phyloP scores from a whole-genome alignment of 2,797 vertebrate species.

The Malacoraja senta region DNA sequence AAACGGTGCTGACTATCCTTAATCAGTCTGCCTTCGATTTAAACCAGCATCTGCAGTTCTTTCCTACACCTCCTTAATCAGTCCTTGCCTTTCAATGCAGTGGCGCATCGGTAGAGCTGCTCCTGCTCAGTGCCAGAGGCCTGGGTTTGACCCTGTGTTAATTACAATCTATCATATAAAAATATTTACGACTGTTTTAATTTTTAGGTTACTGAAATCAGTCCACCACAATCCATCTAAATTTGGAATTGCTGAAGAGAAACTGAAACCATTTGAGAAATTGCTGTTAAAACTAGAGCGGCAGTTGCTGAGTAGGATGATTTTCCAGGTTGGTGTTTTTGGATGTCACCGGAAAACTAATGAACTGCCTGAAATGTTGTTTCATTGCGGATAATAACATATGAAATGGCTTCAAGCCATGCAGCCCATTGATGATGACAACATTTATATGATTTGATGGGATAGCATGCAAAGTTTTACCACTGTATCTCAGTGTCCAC shows the following conservation, averaged over 20 bases:
- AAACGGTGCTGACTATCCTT: no score
- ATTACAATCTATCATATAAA: background rate
- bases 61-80: no score
- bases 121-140: no score
- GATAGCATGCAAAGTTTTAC: no score
- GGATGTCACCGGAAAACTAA: background rate
- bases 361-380: background rate
- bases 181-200: background rate
- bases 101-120: no score
- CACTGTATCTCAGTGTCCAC: no score
- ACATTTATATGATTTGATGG: no score
- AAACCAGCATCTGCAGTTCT: no score
- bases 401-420: no score
- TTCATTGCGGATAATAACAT: background rate
- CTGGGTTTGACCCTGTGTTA: background rate
- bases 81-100: no score
- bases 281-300: slow-evolving; percentile 86
- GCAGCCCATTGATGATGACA: no score
- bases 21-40: no score
- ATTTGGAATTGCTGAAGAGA: slow-evolving; percentile 90
- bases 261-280: slow-evolving; percentile 95
- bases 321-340: slow-evolving; percentile 76
- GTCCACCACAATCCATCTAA: slow-evolving; percentile 95
- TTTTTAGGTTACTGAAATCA: slow-evolving; percentile 81
- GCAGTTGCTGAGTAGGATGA: slow-evolving; percentile 86